Evolutionary conservation across 2,888 invertebrate species (phyloP).

Genomic region (Hipparchia semele): DNA sequence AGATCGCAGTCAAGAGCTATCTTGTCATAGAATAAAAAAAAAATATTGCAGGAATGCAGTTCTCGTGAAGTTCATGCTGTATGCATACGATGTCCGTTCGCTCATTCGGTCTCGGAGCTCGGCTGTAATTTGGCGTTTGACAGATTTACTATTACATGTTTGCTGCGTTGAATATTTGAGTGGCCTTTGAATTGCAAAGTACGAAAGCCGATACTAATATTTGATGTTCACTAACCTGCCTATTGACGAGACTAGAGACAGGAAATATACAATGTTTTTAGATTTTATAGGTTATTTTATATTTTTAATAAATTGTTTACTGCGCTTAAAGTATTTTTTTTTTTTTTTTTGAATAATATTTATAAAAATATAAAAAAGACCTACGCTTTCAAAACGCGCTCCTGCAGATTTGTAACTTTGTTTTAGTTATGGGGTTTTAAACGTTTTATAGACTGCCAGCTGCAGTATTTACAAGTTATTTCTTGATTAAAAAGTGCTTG

Average conservation of each 20-base stretch:
- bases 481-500: too few species aligned
- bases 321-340: too few species aligned
- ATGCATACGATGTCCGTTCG: slow-evolving; percentile 10
- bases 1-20: too few species aligned
- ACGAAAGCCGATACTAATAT: neutral
- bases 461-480: too few species aligned
- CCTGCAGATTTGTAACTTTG: neutral
- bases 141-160: slow-evolving; percentile 68
- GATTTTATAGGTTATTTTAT: too few species aligned
- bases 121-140: slow-evolving; percentile 67
- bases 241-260: neutral
- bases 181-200: slow-evolving; percentile 22
- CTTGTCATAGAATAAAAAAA: neutral
- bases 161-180: slow-evolving; percentile 25
- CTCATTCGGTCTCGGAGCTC: slow-evolving; percentile 40
- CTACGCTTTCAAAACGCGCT: neutral
- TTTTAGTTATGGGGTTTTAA: too few species aligned
- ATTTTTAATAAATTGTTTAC: too few species aligned
- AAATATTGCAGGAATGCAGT: neutral
- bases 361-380: too few species aligned
- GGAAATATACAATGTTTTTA: too few species aligned
- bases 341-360: too few species aligned
- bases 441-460: too few species aligned
- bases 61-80: slow-evolving; percentile 13
- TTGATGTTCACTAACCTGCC: neutral